Evolutionary conservation across 64 coral and sea anemone species (phyloP).

Genomic region (Stichodactyla mertensii): DNA sequence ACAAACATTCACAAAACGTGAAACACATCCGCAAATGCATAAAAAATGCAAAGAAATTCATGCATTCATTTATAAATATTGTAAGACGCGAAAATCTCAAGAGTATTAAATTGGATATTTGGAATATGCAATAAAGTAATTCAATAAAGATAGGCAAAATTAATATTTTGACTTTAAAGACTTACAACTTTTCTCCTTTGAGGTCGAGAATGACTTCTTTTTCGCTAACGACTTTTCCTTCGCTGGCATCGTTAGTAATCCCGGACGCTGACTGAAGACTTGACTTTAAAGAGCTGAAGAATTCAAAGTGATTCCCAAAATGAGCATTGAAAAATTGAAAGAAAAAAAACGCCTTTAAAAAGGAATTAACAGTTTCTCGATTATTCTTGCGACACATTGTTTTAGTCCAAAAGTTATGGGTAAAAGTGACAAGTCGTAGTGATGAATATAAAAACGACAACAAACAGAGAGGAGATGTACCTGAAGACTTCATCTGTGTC

Average conservation of each 20-base stretch:
- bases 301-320: slow-evolving; percentile 5
- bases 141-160: neutral
- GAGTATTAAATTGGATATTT: neutral
- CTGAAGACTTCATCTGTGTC: neutral
- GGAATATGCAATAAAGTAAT: neutral
- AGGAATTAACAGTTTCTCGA: neutral
- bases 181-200: neutral
- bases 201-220: slow-evolving; percentile 8
- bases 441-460: slow-evolving; percentile 17
- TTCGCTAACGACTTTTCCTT: neutral
- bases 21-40: neutral
- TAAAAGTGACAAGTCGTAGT: neutral
- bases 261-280: neutral
- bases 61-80: neutral
- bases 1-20: neutral
- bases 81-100: neutral
- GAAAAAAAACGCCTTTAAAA: neutral
- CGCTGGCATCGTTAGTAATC: neutral
- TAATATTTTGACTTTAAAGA: neutral
- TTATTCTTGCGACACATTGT: neutral
- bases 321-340: neutral
- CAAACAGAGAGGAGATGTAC: neutral
- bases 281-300: slow-evolving; percentile 10
- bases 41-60: neutral
- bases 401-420: neutral